Base-by-base conservation (phyloP, 2,888 invertebrate species). In the Acleris holmiana region DNA sequence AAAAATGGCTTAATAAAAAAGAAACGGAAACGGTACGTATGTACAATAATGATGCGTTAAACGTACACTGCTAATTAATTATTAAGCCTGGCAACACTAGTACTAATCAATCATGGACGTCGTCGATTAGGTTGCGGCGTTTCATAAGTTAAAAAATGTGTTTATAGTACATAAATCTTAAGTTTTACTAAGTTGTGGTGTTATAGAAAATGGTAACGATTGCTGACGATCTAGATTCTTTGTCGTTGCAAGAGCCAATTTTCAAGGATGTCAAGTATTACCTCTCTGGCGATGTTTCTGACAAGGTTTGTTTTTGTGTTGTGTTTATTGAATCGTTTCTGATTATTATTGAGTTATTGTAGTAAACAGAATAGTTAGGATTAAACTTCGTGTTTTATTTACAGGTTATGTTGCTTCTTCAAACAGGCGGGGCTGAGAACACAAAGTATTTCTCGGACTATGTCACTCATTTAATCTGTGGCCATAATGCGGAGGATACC, bases 381-480 rank as follows among this genome's bases (percentile, higher is more conserved):
- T 58, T 49, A 29, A 21, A 49, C 59, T 65, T 4, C 25, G 54
- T 23, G 70, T 78, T 76, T 73, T 79, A 69, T 72, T 94, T 94
- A 67, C 87, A 98, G 98, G 94, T 97, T 79, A 90, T 96, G 80
- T 94, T 94, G 76, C 90, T 97, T 74, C 93, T 99, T 67, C 96
- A 96, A 88, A 94, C 95, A 83, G 97, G 98, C 70, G 98, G 98
- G 60, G 99, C 97, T 21, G 97, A 98, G 84, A 95, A 95, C 73
- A 96, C 96, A 71, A 96, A 95, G 76, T 99, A 98, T 91, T 95
- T 98, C 76, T 96, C 97, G 68, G 98, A 98, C 89, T 96, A 96
- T 90, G 97, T 98, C 72, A 98, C 98, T 49, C 98, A 98, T 93
- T 94, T 98, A 76, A 96, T 99, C 80, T 97, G 98, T 75, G 98